Evolutionary conservation across 2,113 vertebrate genomes (phyloP).

Genomic region (Muntiacus muntjak): DNA sequence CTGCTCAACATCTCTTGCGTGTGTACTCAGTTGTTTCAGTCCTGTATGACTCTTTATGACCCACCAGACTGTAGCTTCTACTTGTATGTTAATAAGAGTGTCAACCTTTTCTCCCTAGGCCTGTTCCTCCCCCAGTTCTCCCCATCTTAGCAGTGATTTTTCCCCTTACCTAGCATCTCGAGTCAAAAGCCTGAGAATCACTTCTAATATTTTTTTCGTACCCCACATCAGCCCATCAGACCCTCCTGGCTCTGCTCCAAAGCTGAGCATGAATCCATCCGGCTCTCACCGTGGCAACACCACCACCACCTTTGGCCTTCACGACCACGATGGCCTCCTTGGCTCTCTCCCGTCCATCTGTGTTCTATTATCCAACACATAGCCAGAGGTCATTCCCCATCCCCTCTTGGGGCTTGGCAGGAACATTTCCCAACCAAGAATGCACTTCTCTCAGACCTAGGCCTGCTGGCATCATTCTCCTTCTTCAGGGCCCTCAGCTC

Average conservation of each 20-base stretch:
- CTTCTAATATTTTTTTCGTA: neutral
- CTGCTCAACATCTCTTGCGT: neutral
- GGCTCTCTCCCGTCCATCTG: neutral
- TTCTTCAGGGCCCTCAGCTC: neutral
- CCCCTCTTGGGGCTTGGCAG: neutral
- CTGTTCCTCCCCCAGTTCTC: neutral
- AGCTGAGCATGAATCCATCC: neutral
- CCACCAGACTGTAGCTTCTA: neutral
- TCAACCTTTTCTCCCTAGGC: neutral
- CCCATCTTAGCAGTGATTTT: neutral
- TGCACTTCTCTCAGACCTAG: no score
- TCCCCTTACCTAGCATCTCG: neutral
- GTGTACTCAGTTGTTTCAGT: rapidly evolving
- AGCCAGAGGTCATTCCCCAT: neutral
- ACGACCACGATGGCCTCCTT: neutral
- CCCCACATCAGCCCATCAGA: no score
- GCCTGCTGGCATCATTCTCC: no score
- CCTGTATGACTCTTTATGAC: neutral
- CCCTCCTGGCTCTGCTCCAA: neutral
- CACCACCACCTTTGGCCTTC: neutral
- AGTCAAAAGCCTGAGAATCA: neutral
- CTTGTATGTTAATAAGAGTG: neutral
- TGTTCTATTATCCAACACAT: neutral
- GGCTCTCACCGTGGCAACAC: neutral
- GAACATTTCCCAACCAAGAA: neutral